These are phyloP conservation scores for Isotomurus palustris DNA, from an alignment of 2,888 invertebrate genomes.

Conservation along the genomic window DNA sequence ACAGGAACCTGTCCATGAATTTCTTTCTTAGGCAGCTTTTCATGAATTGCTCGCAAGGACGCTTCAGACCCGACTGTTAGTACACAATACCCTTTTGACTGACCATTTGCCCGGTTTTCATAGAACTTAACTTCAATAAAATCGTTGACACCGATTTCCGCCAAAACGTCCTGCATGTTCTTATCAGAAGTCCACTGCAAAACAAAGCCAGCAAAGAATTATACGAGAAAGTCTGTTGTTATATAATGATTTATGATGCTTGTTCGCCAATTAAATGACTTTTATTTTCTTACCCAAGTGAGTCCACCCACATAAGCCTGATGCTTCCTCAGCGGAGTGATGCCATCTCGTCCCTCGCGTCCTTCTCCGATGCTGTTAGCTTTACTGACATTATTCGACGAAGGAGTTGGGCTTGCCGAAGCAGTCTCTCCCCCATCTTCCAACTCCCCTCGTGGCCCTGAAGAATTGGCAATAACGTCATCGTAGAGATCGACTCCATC, in stretches of 20 bases:
- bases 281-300: constrained; percentile 75
- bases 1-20: constrained; percentile 92
- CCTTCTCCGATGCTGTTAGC: constrained; percentile 16
- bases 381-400: constrained; percentile 25
- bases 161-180: constrained; percentile 87
- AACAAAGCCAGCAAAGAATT: constrained; percentile 14
- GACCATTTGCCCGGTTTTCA: constrained; percentile 97
- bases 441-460: constrained; percentile 48
- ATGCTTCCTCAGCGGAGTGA: constrained; percentile 69
- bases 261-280: not conserved
- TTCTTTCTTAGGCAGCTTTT: constrained; percentile 89
- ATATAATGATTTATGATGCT: no score
- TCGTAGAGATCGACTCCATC: constrained; percentile 92
- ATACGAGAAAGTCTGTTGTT: not conserved
- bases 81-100: constrained; percentile 97
- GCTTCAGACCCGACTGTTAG: constrained; percentile 88
- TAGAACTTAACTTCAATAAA: constrained; percentile 98
- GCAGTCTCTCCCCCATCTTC: constrained; percentile 39
- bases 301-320: constrained; percentile 97
- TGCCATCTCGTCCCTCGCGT: constrained; percentile 47
- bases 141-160: constrained; percentile 82
- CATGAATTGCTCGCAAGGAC: constrained; percentile 83
- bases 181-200: constrained; percentile 96
- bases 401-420: constrained; percentile 14
- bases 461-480: constrained; percentile 83